Percentiles rank a stretch among this genome's conserved stretches.
phyloP scores from a whole-genome alignment of 1,140 invertebrate species.

The Drosophila micromelanica region DNA sequence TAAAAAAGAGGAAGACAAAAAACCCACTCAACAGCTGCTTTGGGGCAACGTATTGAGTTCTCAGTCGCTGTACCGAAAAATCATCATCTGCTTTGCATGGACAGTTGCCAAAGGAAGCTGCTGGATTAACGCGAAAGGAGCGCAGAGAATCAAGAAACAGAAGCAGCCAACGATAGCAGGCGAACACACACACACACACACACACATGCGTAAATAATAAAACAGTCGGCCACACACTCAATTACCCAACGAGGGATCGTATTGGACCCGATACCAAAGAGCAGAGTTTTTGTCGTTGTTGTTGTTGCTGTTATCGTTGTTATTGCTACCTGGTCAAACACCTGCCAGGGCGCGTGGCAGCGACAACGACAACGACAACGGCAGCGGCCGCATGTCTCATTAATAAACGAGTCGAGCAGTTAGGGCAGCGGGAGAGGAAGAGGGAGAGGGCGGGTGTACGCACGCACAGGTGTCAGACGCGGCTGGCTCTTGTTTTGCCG shows the following conservation, averaged over 20 bases:
- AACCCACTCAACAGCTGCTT: slow-evolving; percentile 23
- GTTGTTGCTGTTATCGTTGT: neutral
- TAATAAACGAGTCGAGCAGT: slow-evolving; percentile 35
- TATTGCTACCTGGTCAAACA: slow-evolving; percentile 30
- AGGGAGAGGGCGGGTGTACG: neutral
- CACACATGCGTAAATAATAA: slow-evolving; percentile 55
- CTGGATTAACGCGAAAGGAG: neutral
- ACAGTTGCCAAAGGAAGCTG: slow-evolving; percentile 23
- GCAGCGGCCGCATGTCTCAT: slow-evolving; percentile 29
- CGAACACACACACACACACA: slow-evolving; percentile 15
- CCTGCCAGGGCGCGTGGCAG: slow-evolving; percentile 40
- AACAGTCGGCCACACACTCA: slow-evolving; percentile 50
- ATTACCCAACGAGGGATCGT: slow-evolving; percentile 38
- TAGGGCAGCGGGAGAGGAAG: neutral
- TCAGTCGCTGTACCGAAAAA: slow-evolving; percentile 8
- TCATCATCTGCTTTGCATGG: slow-evolving; percentile 42
- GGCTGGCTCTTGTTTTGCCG: slow-evolving; percentile 27
- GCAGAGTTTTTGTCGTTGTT: slow-evolving; percentile 2
- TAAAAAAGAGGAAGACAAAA: neutral
- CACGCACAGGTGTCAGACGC: slow-evolving; percentile 47
- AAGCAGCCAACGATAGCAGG: slow-evolving; percentile 18
- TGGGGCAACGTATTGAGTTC: slow-evolving; percentile 14
- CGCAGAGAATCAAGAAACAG: slow-evolving; percentile 7
- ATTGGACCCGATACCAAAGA: slow-evolving; percentile 30
- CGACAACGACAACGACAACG: neutral